phyloP scores from a whole-genome alignment of 2,113 vertebrate species.

The Sialia sialis region DNA sequence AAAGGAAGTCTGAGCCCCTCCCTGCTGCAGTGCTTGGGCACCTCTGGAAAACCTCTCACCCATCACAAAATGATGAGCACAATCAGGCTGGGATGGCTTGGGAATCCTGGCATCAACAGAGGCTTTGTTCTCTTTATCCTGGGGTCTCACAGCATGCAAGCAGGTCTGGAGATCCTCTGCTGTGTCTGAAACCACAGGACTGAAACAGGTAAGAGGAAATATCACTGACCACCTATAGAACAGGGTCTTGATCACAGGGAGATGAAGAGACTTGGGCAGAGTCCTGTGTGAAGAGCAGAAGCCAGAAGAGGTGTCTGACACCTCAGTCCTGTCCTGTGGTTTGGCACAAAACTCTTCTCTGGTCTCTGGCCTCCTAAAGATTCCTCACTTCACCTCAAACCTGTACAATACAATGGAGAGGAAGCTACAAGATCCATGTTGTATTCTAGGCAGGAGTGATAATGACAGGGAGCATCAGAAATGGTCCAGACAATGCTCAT shows the following conservation, averaged over 20 bases:
- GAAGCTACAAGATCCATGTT: accelerated
- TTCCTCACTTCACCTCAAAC: background rate
- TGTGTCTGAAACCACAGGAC: background rate
- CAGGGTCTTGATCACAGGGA: background rate
- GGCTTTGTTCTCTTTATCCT: background rate
- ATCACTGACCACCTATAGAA: accelerated
- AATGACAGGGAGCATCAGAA: background rate
- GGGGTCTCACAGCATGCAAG: accelerated
- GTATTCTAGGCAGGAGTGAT: background rate
- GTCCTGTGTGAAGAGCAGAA: background rate
- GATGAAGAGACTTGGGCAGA: background rate
- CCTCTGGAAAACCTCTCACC: background rate
- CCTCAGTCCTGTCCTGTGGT: background rate
- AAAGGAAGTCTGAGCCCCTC: background rate
- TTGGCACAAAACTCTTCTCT: background rate
- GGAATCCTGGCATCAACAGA: background rate
- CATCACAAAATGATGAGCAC: background rate
- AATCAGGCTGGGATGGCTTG: background rate
- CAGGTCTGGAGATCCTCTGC: background rate
- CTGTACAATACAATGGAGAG: background rate
- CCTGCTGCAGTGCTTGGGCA: background rate
- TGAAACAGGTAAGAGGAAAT: background rate
- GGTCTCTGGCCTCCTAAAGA: background rate
- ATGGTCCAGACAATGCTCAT: background rate
- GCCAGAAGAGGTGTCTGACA: background rate